phyloP scores from a whole-genome alignment of 2,113 vertebrate genomes.

The Hydrolagus affinis region DNA sequence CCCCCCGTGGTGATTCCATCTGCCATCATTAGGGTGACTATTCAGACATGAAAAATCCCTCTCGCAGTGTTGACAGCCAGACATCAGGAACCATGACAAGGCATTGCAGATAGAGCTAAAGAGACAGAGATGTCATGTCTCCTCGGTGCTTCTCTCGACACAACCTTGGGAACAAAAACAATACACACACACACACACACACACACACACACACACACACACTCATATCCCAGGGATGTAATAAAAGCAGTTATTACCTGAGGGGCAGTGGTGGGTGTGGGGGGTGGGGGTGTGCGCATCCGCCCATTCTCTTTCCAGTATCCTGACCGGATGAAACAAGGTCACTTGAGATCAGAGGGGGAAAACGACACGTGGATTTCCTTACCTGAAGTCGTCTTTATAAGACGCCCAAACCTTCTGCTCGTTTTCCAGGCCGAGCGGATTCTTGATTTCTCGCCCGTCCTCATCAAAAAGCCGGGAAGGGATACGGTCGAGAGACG shows the following conservation, averaged over 20 bases:
- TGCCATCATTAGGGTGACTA: constrained; percentile 90
- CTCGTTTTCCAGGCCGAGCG: constrained; percentile 37
- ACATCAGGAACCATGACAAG: constrained; percentile 76
- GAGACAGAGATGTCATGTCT: constrained; percentile 54
- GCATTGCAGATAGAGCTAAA: constrained; percentile 64
- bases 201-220: too few relatives aligned
- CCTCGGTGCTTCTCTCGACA: constrained; percentile 46
- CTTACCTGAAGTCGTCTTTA: constrained; percentile 51
- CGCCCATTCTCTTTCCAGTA: constrained; percentile 39
- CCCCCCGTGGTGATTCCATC: constrained; percentile 76
- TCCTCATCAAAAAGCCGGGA: constrained; percentile 39
- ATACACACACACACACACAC: too few relatives aligned
- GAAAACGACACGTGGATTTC: constrained; percentile 30
- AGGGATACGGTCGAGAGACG: constrained; percentile 38
- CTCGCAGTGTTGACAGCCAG: constrained; percentile 77
- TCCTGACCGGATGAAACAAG: constrained; percentile 33
- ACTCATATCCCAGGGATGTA: constrained; percentile 54
- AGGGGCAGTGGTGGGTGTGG: too few relatives aligned
- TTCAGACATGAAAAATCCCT: constrained; percentile 84
- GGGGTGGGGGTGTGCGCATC: too few relatives aligned
- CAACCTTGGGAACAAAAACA: constrained; percentile 51
- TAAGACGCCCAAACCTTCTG: constrained; percentile 46
- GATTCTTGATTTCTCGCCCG: constrained; percentile 41
- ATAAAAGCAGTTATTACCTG: constrained; percentile 46
- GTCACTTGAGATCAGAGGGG: constrained; percentile 38